Evolutionary conservation across 2,888 invertebrate genomes (phyloP).

Genomic region (Salticus scenicus): DNA sequence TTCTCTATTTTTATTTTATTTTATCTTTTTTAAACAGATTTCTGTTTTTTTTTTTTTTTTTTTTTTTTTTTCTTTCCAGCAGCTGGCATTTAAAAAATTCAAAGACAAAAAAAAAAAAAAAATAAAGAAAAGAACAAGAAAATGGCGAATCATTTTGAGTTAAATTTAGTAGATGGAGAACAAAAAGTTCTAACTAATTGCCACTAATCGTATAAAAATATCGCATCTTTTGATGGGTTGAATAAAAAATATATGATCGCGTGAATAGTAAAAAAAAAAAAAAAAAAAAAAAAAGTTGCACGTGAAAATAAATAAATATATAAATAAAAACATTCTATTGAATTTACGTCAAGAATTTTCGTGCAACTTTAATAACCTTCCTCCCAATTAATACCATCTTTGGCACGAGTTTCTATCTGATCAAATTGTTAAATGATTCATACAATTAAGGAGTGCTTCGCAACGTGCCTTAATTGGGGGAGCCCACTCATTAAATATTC

Average conservation of each 20-base stretch:
- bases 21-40: background rate
- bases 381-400: slow-evolving; percentile 65
- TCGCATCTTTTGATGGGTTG: background rate
- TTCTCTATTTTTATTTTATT: background rate
- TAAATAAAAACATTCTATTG: background rate
- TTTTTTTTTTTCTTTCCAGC: too few relatives aligned
- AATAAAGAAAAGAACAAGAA: too few relatives aligned
- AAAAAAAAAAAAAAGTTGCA: too few relatives aligned
- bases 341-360: background rate
- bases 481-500: slow-evolving; percentile 65
- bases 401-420: slow-evolving; percentile 17
- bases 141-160: too few relatives aligned
- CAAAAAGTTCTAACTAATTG: background rate
- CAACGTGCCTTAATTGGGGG: slow-evolving; percentile 54
- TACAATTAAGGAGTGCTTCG: slow-evolving; percentile 53
- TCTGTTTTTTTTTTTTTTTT: too few relatives aligned
- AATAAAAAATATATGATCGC: background rate
- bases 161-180: too few relatives aligned
- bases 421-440: slow-evolving; percentile 70
- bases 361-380: slow-evolving; percentile 64
- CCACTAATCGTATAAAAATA: background rate
- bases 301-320: background rate
- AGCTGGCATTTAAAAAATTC: too few relatives aligned
- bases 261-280: too few relatives aligned
- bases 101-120: too few relatives aligned